Evolutionary conservation across 2,797 vertebrate genomes (phyloP), one percentile per base, ranked within the genome.

Genomic region (Myotis pilosus): DNA sequence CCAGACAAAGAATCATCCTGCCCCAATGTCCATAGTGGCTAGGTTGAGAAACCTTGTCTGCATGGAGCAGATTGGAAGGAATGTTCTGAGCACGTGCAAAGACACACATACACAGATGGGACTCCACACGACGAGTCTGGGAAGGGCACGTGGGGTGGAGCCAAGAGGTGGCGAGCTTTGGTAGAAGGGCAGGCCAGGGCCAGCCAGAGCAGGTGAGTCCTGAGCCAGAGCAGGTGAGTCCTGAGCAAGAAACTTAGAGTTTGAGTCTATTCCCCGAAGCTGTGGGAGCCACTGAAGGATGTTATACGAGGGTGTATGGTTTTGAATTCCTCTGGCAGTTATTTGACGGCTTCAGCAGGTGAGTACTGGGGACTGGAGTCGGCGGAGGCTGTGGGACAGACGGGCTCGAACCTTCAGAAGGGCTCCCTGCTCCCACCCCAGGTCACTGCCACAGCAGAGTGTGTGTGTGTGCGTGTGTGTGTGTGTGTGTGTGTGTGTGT

Each of bases 111-210:
- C 8, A 25, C 8, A 83, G 41, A 10, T 4, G 41, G n/a, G 84
- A 78, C 44, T 23, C 19, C 47, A 55, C 4, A 10, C 2, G 49
- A 6, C 19, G 57, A 3, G 22, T 19, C 10, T 25, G 17, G 71
- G 38, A 60, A 74, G 74, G 51, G 49, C 7, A 0, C 13, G 0
- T 0, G 1, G 9, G 15, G 55, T 28, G 19, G 1, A 88, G 20
- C 86, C 53, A 4, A 9, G 15, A 1, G 23, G 0, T 28, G n/a
- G 60, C 0, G 0, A 47, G 23, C 28, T 3, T 60, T 23, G 51
- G 76, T 13, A 36, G 30, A 51, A 66, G 53, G 68, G 60, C 5
- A 5, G 9, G 17, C 28, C 51, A 0, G 2, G 41, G 66, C 55
- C 38, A 30, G 85, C 25, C 30, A 2, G 16, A 13, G 38, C 16